Conservation (phyloP, 2,888 invertebrate species). For the Miltochrista miniata region DNA sequence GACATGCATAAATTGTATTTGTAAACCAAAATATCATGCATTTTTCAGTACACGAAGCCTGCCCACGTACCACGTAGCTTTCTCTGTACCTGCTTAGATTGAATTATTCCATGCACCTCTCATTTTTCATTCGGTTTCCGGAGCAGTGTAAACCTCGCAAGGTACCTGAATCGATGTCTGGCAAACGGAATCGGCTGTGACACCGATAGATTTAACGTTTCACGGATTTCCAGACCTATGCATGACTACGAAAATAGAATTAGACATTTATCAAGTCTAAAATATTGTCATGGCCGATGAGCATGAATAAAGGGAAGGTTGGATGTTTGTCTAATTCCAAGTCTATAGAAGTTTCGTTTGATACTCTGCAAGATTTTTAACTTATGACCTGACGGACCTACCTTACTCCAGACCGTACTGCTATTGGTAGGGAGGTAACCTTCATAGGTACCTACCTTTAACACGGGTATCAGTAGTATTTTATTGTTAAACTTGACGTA, state of each 20-base stretch:
- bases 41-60: background rate
- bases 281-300: too few relatives aligned
- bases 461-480: too few relatives aligned
- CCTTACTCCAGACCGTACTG: too few relatives aligned
- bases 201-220: conserved; percentile 10
- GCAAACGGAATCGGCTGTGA: conserved; percentile 5
- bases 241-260: conserved; percentile 3
- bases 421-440: too few relatives aligned
- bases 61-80: background rate
- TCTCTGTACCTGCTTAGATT: background rate
- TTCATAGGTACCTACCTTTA: too few relatives aligned
- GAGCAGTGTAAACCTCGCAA: conserved; percentile 3
- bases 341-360: too few relatives aligned
- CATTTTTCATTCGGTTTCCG: conserved; percentile 3
- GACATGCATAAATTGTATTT: background rate
- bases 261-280: background rate
- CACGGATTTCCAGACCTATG: conserved; percentile 4
- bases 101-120: conserved; percentile 2
- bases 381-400: too few relatives aligned
- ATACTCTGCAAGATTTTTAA: too few relatives aligned
- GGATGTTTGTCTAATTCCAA: too few relatives aligned
- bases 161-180: conserved; percentile 7
- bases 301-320: too few relatives aligned
- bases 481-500: too few relatives aligned
- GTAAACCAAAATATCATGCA: background rate